Evolutionary conservation across 2,888 invertebrate genomes (phyloP), one percentile per base, ranked within the genome.

Genomic region (Chelonus formosanus): DNA sequence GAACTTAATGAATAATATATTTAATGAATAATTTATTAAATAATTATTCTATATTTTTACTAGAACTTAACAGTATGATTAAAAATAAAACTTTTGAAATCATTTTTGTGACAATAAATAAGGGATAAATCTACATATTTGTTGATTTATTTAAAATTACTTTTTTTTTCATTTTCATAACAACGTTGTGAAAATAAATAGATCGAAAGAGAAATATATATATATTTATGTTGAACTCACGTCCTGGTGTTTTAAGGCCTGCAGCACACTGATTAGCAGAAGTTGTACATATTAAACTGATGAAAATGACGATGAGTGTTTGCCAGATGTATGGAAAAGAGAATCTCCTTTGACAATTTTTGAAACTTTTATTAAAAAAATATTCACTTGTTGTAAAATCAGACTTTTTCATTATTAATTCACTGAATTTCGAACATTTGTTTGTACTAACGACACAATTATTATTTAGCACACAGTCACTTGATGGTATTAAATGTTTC

Each of bases 181-280:
- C 20, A 20, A 20, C 20, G 20, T 20, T 20, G 20, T 20, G 20
- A 20, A 20, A 20, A 48, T 10, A n/a, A 53, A 53, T 34, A 3
- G 7, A 32, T 53, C 1, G 4, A 52, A 31, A 4, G 7, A 7
- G 32, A 53, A 32, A 60, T 31, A 32, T n/a, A 20, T 10, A 47
- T 45, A 60, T 45, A 43, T 55, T 52, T 3, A 31, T 20, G 36
- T 56, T 40, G 43, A 58, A 82, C 83, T 80, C 71, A 83, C 83
- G 74, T 70, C 83, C 83, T 43, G 82, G 79, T 57, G 83, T 83
- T 55, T 72, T 75, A 32, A 83, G 61, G 44, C 82, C 80, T 5
- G 69, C 53, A 45, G 77, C 73, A 63, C 80, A 78, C 59, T 74
- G 69, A 71, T 72, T 68, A 2, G 68, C 68, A 35, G 58, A 36